Evolutionary conservation across 1,140 invertebrate genomes (phyloP).

Genomic region (Drosophila tani): DNA sequence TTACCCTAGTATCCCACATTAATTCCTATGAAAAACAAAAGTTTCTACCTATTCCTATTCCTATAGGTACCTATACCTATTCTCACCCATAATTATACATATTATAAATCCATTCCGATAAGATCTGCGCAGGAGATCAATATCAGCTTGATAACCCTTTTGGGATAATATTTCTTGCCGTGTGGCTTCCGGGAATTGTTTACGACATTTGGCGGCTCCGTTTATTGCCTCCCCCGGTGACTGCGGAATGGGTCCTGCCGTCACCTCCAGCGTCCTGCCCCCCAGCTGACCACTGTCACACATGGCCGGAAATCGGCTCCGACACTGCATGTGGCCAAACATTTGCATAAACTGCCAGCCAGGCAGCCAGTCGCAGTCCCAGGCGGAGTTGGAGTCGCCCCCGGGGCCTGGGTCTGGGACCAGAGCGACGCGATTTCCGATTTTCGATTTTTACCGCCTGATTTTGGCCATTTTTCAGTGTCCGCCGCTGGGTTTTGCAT

Average conservation of each 20-base stretch:
- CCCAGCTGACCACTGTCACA: conserved; percentile 40
- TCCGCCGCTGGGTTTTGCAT: conserved; percentile 43
- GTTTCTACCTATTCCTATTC: no score
- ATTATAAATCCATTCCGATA: no score
- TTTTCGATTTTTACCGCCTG: conserved; percentile 79
- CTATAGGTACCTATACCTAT: no score
- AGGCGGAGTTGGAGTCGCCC: background rate
- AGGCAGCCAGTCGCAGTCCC: conserved; percentile 12
- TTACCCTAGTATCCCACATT: no score
- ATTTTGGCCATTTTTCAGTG: conserved; percentile 81
- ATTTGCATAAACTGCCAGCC: conserved; percentile 78
- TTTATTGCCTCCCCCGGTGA: conserved; percentile 64
- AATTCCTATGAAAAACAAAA: no score
- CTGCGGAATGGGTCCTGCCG: background rate
- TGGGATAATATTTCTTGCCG: conserved; percentile 1
- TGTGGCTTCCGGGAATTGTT: conserved; percentile 32
- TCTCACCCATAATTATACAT: no score
- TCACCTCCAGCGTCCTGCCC: background rate
- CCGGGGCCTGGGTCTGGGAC: background rate
- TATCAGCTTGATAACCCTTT: background rate
- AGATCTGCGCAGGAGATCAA: background rate
- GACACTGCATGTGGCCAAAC: conserved; percentile 79
- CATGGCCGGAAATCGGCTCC: conserved; percentile 77
- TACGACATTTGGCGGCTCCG: conserved; percentile 54
- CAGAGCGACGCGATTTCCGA: conserved; percentile 46